Conservation (phyloP, 2,797 vertebrate species). For the Muscicapa comitata region DNA sequence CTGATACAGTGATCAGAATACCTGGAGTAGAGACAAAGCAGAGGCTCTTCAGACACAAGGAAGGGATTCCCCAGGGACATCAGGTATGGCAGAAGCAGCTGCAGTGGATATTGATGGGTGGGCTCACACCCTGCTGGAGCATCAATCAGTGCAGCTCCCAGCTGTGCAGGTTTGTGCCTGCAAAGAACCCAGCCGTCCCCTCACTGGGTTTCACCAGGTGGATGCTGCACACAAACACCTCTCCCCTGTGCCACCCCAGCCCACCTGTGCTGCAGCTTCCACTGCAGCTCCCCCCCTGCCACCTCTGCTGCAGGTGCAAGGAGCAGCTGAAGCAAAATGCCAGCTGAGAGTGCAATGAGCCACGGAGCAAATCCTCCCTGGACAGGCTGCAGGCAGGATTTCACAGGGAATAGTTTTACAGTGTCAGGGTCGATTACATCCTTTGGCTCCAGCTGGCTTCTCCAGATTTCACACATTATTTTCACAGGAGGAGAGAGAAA, state of each 20-base stretch:
- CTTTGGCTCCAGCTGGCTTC: background rate
- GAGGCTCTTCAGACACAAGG: background rate
- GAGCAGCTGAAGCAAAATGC: background rate
- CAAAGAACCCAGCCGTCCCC: background rate
- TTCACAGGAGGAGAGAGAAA: background rate
- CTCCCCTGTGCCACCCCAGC: background rate
- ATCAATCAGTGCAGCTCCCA: background rate
- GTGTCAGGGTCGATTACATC: background rate
- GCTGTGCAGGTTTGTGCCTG: background rate
- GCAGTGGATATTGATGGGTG: background rate
- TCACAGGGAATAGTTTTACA: background rate
- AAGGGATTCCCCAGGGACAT: background rate
- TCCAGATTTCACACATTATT: constrained; percentile 1
- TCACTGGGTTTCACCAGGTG: fast-evolving
- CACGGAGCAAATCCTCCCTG: background rate
- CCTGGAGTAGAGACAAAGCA: background rate
- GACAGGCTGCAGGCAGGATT: background rate
- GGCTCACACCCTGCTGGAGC: background rate
- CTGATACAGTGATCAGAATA: background rate
- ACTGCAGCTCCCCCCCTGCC: background rate
- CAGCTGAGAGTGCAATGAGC: background rate
- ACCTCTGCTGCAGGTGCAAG: background rate
- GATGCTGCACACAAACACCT: fast-evolving
- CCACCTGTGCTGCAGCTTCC: background rate
- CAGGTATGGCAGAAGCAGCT: background rate